A percentile compares a stretch with the other conserved stretches of the same genome.
phyloP scores from a whole-genome alignment of 2,113 vertebrate genomes.

The Tursiops truncatus region DNA sequence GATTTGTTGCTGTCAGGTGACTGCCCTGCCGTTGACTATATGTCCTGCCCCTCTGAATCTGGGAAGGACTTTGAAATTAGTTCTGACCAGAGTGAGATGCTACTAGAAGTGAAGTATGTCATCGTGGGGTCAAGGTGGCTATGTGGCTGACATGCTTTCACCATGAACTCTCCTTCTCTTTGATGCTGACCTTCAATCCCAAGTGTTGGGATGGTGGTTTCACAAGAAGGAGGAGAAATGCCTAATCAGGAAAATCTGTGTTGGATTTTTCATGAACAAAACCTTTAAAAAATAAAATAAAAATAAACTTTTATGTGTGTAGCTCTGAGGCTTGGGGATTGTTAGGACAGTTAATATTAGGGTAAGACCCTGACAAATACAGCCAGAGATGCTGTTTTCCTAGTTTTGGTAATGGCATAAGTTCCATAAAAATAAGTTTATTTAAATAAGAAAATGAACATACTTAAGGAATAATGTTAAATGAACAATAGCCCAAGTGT shows the following conservation, averaged over 20 bases:
- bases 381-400: background rate
- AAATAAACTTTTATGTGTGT: background rate
- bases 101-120: background rate
- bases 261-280: background rate
- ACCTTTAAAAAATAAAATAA: background rate
- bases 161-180: background rate
- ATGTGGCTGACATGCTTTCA: too few relatives aligned
- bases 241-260: background rate
- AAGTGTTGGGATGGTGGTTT: background rate
- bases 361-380: background rate
- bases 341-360: background rate
- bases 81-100: background rate
- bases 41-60: background rate
- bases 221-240: background rate
- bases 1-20: background rate
- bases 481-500: background rate
- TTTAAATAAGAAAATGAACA: background rate
- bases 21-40: accelerated
- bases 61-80: background rate
- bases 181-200: background rate
- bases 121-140: background rate
- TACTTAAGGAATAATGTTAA: background rate
- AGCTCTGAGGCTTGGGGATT: background rate
- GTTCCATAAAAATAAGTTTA: background rate
- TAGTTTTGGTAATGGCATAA: background rate